These are phyloP conservation scores for Diceros bicornis DNA, from an alignment of 2,797 vertebrate genomes.

Conservation along the genomic window DNA sequence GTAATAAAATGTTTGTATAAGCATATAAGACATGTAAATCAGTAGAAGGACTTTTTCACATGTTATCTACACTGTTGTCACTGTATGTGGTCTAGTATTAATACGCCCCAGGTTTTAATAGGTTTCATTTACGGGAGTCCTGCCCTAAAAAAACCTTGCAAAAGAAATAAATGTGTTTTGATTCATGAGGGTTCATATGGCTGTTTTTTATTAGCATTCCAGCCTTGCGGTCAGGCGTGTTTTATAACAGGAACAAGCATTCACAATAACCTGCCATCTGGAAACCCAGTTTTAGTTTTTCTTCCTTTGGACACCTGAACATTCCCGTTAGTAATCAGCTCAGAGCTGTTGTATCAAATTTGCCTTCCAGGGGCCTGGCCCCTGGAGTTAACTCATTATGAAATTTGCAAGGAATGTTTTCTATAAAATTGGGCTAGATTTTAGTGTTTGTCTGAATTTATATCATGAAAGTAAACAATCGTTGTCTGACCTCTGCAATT, in stretches of 20 bases:
- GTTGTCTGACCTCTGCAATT: not conserved
- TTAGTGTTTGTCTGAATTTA: conserved; percentile 35
- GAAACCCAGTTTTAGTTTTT: not conserved
- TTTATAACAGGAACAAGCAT: conserved; percentile 43
- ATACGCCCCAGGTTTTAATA: not conserved
- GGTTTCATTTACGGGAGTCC: not conserved
- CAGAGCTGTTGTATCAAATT: no score
- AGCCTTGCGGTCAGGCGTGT: conserved; percentile 7
- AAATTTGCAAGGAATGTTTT: not conserved
- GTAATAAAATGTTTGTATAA: conserved; percentile 59
- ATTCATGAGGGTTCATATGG: conserved; percentile 57
- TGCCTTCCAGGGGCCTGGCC: not conserved
- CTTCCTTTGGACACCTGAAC: not conserved
- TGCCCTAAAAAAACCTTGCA: rapidly evolving
- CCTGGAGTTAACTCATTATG: not conserved
- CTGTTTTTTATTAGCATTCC: conserved; percentile 70
- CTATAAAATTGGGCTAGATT: not conserved
- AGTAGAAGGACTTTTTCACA: not conserved
- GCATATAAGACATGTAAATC: not conserved
- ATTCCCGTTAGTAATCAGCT: not conserved
- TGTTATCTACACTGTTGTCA: not conserved
- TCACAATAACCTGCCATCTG: conserved; percentile 1
- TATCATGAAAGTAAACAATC: not conserved
- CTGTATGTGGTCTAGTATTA: not conserved
- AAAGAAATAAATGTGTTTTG: conserved; percentile 67